Conservation (phyloP, 2,888 invertebrate species). For the Drosophila nr. medialis region DNA sequence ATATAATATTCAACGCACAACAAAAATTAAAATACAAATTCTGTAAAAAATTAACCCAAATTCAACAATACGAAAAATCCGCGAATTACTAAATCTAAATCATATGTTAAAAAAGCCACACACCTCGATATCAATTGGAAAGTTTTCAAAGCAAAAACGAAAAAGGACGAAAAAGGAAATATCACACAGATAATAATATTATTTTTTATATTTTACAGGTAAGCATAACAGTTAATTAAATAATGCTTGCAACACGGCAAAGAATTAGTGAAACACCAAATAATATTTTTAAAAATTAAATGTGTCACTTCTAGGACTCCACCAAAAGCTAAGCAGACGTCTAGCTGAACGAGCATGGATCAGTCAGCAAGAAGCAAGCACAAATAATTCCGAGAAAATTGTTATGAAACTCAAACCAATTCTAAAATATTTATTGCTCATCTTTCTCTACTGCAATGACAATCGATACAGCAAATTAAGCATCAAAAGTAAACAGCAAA, state of each 20-base stretch:
- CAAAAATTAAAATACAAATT: slow-evolving; percentile 11
- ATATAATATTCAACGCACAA: slow-evolving; percentile 24
- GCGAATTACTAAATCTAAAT: slow-evolving; percentile 23
- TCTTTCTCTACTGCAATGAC: slow-evolving; percentile 61
- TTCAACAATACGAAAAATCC: slow-evolving; percentile 23
- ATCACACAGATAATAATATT: slow-evolving; percentile 62
- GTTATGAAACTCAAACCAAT: slow-evolving; percentile 77
- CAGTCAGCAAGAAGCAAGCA: slow-evolving; percentile 37
- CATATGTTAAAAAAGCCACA: slow-evolving; percentile 43
- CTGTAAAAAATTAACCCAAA: slow-evolving; percentile 21
- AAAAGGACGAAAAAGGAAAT: slow-evolving; percentile 38
- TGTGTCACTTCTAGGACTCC: slow-evolving; percentile 35
- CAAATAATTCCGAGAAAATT: slow-evolving; percentile 55
- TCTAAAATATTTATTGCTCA: slow-evolving; percentile 72
- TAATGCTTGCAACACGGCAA: background rate
- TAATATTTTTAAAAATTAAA: background rate
- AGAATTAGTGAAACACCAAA: background rate
- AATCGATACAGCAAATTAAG: slow-evolving; percentile 41
- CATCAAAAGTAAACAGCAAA: slow-evolving; percentile 20
- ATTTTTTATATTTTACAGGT: slow-evolving; percentile 78
- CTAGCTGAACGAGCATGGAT: slow-evolving; percentile 62
- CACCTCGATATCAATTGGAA: slow-evolving; percentile 50
- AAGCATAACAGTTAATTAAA: slow-evolving; percentile 24
- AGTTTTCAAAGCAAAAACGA: slow-evolving; percentile 47
- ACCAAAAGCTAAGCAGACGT: slow-evolving; percentile 31